phyloP scores from a whole-genome alignment of 2,888 invertebrate species.

The Myopa testacea region DNA sequence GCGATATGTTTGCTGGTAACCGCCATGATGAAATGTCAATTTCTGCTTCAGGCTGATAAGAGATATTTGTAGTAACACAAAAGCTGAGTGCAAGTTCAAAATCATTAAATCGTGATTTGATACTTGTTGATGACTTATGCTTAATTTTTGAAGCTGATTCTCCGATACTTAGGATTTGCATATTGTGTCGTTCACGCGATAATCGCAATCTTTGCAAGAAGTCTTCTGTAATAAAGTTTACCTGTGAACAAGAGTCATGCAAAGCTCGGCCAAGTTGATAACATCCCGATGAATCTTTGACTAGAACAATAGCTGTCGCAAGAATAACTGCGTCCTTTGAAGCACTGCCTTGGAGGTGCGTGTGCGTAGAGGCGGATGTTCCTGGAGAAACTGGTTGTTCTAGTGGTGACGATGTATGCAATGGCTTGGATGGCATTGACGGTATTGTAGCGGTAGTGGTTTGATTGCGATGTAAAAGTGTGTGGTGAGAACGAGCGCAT shows the following conservation, averaged over 20 bases:
- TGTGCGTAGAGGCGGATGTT: conserved; percentile 5
- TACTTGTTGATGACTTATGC: conserved; percentile 30
- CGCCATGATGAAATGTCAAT: conserved; percentile 46
- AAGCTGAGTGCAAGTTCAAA: conserved; percentile 39
- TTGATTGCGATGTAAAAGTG: neutral
- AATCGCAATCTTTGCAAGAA: too few relatives aligned
- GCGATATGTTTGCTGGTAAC: conserved; percentile 31
- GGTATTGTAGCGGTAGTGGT: neutral
- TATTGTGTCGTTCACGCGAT: too few relatives aligned
- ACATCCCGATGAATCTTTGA: too few relatives aligned
- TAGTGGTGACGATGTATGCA: neutral
- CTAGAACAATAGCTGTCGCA: neutral
- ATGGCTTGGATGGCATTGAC: neutral
- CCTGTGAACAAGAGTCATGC: too few relatives aligned
- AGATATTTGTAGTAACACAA: conserved; percentile 31
- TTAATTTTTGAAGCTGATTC: conserved; percentile 38
- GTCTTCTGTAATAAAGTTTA: too few relatives aligned
- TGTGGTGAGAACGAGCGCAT: neutral
- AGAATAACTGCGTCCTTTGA: conserved; percentile 17
- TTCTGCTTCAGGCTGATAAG: conserved; percentile 13
- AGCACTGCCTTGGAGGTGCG: neutral
- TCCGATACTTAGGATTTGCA: conserved; percentile 41
- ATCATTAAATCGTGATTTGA: conserved; percentile 40
- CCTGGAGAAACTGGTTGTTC: neutral
- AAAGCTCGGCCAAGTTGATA: too few relatives aligned